Evolutionary conservation across 2,113 vertebrate genomes (phyloP).

Genomic region (Benitochromis conjunctus): DNA sequence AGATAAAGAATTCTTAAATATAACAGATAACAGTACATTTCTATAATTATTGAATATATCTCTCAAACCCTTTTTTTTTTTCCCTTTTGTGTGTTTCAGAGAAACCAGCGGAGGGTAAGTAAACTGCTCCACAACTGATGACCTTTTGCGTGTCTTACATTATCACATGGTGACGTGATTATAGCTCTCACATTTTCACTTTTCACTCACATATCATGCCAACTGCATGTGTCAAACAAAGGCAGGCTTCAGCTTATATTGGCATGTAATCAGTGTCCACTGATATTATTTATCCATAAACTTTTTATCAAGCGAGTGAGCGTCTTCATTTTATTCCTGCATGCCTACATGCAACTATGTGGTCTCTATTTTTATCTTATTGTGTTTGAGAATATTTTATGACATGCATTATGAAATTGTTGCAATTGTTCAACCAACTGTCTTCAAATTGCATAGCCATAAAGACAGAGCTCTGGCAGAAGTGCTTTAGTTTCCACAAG

Average conservation of each 20-base stretch:
- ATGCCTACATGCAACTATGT: background rate
- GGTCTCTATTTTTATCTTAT: background rate
- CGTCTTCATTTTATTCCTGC: background rate
- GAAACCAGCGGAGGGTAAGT: conserved; percentile 56
- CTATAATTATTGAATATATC: background rate
- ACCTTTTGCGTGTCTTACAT: conserved; percentile 35
- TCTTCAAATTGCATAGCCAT: background rate
- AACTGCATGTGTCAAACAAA: background rate
- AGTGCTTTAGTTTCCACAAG: background rate
- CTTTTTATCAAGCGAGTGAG: background rate
- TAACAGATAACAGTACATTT: background rate
- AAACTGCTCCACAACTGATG: conserved; percentile 3
- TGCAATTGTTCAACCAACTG: background rate
- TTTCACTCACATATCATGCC: conserved; percentile 7
- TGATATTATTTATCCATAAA: background rate
- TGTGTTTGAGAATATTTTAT: background rate
- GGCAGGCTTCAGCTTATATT: background rate
- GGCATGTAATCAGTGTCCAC: background rate
- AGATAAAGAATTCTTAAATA: background rate
- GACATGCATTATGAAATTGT: background rate
- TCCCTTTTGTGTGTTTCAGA: conserved; percentile 27
- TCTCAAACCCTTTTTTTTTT: background rate
- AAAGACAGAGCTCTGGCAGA: background rate
- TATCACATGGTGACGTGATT: conserved; percentile 27
- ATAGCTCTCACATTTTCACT: conserved; percentile 50